These are phyloP conservation scores for Panthera uncia DNA, from an alignment of 2,113 vertebrate genomes.

Conservation along the genomic window DNA sequence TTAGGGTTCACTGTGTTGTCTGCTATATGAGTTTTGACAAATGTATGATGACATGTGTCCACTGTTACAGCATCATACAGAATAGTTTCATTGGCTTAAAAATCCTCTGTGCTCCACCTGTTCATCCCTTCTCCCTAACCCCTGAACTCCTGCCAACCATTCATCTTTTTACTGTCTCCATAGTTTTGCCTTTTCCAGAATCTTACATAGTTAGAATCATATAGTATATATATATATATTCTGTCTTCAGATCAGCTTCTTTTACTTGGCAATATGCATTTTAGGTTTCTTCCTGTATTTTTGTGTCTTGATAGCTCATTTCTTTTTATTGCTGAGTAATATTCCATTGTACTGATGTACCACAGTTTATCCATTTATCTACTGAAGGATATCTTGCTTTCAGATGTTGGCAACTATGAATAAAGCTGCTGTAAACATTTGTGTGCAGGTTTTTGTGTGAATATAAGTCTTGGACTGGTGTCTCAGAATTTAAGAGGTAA, in stretches of 20 bases:
- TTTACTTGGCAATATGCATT: not conserved
- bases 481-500: slow-evolving; percentile 33
- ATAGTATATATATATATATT: not conserved
- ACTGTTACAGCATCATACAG: not conserved
- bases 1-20: not conserved
- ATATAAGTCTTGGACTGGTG: not conserved
- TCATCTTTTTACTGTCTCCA: not conserved
- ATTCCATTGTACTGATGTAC: not conserved
- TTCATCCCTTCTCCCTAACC: not conserved
- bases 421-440: not conserved
- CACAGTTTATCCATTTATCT: not conserved
- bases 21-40: not conserved
- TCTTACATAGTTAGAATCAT: not conserved
- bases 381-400: not conserved
- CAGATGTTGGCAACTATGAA: not conserved
- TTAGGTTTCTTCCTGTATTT: not conserved
- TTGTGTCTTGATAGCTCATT: not conserved
- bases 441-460: not conserved
- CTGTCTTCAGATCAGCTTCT: not conserved
- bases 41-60: not conserved
- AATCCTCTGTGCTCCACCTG: not conserved
- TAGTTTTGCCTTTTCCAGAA: not conserved
- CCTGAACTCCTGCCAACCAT: not conserved
- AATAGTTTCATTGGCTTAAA: not conserved
- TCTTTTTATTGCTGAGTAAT: not conserved